Conservation (phyloP, 2,888 invertebrate genomes). For the Dolichomitus sp. region DNA sequence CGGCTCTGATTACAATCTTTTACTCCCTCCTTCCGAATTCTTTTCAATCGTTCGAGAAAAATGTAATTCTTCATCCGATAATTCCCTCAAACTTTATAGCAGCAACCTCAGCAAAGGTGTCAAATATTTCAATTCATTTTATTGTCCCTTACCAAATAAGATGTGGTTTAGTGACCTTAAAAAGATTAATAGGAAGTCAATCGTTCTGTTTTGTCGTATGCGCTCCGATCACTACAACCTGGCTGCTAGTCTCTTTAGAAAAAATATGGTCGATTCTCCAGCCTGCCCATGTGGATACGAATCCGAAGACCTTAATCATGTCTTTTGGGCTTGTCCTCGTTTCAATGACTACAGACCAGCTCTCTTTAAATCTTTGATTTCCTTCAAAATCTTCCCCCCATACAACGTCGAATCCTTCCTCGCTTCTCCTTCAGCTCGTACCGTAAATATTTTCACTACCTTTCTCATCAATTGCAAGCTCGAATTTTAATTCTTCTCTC, state of each 20-base stretch:
- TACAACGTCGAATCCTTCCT: neutral
- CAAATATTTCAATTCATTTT: too few relatives aligned
- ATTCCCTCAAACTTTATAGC: too few relatives aligned
- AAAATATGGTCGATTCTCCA: neutral
- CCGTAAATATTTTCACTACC: neutral
- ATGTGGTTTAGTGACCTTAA: too few relatives aligned
- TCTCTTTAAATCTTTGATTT: neutral
- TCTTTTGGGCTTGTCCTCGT: neutral
- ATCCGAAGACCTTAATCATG: neutral
- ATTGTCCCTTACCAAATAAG: too few relatives aligned
- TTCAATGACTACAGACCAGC: neutral
- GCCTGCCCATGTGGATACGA: neutral
- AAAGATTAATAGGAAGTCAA: too few relatives aligned
- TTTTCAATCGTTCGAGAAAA: too few relatives aligned
- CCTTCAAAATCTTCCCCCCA: neutral
- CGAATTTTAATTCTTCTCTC: too few relatives aligned
- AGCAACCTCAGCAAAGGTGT: too few relatives aligned
- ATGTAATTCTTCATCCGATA: too few relatives aligned
- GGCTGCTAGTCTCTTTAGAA: neutral
- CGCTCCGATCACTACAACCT: neutral
- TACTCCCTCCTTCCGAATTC: too few relatives aligned
- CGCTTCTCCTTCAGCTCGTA: neutral
- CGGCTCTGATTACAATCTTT: too few relatives aligned
- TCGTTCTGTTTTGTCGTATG: neutral
- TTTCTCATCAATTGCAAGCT: too few relatives aligned